phyloP scores from a whole-genome alignment of 2,113 vertebrate genomes.

The Panthera tigris region DNA sequence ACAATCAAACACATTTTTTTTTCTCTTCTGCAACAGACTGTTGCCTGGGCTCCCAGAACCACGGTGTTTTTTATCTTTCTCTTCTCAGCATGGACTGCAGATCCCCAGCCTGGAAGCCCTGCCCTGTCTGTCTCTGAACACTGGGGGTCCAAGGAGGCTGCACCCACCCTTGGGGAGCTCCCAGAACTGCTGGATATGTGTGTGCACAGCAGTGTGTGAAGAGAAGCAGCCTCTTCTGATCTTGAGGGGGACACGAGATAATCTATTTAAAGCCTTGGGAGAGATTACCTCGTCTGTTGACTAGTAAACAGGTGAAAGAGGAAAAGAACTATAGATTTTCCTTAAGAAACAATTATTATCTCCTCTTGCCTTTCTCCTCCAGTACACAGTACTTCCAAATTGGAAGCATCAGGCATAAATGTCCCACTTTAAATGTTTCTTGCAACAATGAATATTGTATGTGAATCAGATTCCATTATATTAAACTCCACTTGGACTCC shows the following conservation, averaged over 20 bases:
- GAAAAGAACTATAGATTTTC: background rate
- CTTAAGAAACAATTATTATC: background rate
- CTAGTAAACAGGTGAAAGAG: background rate
- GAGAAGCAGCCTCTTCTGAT: background rate
- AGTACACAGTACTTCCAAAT: constrained; percentile 24
- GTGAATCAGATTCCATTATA: constrained; percentile 50
- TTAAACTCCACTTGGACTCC: constrained; percentile 16
- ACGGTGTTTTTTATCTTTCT: background rate
- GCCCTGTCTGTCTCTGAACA: background rate
- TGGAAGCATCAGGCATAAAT: constrained; percentile 46
- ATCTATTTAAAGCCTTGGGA: background rate
- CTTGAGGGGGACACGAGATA: background rate
- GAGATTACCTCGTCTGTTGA: background rate
- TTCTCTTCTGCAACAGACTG: background rate
- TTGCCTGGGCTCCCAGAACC: background rate
- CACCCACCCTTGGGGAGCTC: background rate
- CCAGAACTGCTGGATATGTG: background rate
- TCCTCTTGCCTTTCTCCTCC: background rate
- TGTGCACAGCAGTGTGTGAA: accelerated
- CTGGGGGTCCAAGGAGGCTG: background rate
- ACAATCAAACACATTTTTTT: background rate
- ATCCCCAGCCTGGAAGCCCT: background rate
- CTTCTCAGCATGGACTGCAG: background rate
- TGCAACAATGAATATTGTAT: constrained; percentile 17
- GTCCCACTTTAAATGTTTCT: constrained; percentile 55